phyloP scores from a whole-genome alignment of 2,113 vertebrate genomes.

The Triplophysa dalaica region DNA sequence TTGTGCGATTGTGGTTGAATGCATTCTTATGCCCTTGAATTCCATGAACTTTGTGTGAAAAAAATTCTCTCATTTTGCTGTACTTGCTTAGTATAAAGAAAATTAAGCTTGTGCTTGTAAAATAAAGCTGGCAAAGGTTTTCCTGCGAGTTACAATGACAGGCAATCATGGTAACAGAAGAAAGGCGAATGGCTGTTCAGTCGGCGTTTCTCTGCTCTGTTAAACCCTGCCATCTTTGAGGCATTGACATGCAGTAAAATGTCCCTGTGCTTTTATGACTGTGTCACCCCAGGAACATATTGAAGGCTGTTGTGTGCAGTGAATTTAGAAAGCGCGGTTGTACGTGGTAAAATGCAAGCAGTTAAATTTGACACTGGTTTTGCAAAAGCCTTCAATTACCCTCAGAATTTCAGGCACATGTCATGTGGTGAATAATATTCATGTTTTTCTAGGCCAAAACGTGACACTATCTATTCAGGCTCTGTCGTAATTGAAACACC shows the following conservation, averaged over 20 bases:
- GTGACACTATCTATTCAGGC: slow-evolving; percentile 43
- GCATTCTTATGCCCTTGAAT: not conserved
- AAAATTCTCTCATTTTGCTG: not conserved
- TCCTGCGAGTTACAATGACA: slow-evolving; percentile 65
- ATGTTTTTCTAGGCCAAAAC: not conserved
- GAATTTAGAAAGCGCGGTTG: slow-evolving; percentile 34
- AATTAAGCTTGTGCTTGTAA: slow-evolving; percentile 73
- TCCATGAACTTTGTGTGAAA: no score
- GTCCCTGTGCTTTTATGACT: slow-evolving; percentile 63
- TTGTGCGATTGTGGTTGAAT: not conserved
- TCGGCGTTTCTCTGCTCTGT: slow-evolving; percentile 64
- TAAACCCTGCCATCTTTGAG: slow-evolving; percentile 70
- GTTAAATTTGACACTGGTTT: slow-evolving; percentile 30
- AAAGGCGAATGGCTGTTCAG: slow-evolving; percentile 59
- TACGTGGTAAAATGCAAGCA: slow-evolving; percentile 48
- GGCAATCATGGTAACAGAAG: slow-evolving; percentile 65
- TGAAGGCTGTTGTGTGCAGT: slow-evolving; percentile 53
- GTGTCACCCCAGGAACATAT: slow-evolving; percentile 53
- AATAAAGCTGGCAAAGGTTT: slow-evolving; percentile 72
- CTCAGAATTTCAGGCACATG: slow-evolving; percentile 6
- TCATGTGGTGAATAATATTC: not conserved
- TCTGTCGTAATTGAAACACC: not conserved
- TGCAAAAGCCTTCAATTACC: slow-evolving; percentile 31
- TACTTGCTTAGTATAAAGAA: slow-evolving; percentile 73
- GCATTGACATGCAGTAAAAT: slow-evolving; percentile 65